Evolutionary conservation across 2,888 invertebrate species (phyloP).

Genomic region (Napeogenes sylphis): DNA sequence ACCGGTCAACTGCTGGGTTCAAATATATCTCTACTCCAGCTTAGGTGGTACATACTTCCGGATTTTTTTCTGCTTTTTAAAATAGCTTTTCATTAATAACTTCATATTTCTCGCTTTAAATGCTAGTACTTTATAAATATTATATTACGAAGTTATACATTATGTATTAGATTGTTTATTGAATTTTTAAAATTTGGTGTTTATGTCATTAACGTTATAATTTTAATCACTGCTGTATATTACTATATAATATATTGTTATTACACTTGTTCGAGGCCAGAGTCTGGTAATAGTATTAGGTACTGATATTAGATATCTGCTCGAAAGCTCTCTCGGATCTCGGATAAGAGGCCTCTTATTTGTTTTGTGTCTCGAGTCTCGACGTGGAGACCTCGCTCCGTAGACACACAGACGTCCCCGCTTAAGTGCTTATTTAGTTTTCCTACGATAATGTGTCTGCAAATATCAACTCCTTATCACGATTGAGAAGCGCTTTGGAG

Average conservation of each 20-base stretch:
- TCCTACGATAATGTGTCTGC: conserved; percentile 61
- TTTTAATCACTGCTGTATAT: too few species aligned
- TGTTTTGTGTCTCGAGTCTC: conserved; percentile 47
- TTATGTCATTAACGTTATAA: too few species aligned
- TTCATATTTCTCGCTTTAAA: too few species aligned
- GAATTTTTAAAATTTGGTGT: too few species aligned
- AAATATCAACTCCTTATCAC: conserved; percentile 51
- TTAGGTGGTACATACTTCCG: too few species aligned
- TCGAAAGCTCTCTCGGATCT: conserved; percentile 43
- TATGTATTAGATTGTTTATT: too few species aligned
- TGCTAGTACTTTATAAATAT: too few species aligned
- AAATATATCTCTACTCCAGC: too few species aligned
- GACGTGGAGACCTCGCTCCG: conserved; percentile 27
- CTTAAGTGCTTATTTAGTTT: conserved; percentile 61
- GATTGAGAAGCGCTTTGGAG: conserved; percentile 49
- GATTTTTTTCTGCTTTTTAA: too few species aligned
- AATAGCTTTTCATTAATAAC: too few species aligned
- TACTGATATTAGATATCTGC: conserved; percentile 32
- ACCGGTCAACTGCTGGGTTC: conserved; percentile 36
- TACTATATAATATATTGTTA: too few species aligned
- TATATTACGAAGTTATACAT: too few species aligned
- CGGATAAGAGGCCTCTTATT: conserved; percentile 47
- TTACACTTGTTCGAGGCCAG: conserved; percentile 24
- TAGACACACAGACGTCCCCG: conserved; percentile 31
- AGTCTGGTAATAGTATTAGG: conserved; percentile 25